Evolutionary conservation across 2,113 vertebrate species (phyloP).

Genomic region (Indicator indicator): DNA sequence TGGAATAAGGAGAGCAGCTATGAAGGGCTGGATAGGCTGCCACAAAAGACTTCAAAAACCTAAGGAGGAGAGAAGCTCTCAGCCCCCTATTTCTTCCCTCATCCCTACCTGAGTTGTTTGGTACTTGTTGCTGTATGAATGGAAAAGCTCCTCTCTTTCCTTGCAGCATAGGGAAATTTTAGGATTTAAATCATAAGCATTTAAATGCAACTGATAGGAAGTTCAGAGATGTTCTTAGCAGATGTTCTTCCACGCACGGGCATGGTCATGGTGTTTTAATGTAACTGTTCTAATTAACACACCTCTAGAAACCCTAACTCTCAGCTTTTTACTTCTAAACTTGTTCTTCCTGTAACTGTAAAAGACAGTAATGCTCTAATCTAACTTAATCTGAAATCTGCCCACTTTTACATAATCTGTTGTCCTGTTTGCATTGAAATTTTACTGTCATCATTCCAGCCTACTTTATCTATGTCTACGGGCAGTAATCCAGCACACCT

Average conservation of each 20-base stretch:
- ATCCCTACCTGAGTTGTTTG: background rate
- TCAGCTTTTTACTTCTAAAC: background rate
- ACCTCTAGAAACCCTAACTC: background rate
- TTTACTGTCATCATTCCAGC: background rate
- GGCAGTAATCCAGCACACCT: constrained; percentile 1
- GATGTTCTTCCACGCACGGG: background rate
- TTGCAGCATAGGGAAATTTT: background rate
- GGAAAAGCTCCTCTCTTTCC: background rate
- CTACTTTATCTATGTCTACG: background rate
- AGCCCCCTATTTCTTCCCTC: background rate
- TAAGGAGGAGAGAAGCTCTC: background rate
- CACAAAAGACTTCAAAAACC: background rate
- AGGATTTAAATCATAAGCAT: background rate
- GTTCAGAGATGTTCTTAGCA: background rate
- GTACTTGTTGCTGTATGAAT: background rate
- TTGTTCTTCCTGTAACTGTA: background rate
- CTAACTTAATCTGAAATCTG: background rate
- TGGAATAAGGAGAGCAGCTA: background rate
- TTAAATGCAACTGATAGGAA: background rate
- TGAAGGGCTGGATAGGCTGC: background rate
- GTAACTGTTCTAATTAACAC: background rate
- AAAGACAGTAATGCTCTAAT: background rate
- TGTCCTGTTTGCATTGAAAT: background rate
- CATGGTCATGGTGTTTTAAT: background rate
- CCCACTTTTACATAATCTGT: background rate